Evolutionary conservation across 2,888 invertebrate genomes (phyloP).

Genomic region (Auanema sp.): DNA sequence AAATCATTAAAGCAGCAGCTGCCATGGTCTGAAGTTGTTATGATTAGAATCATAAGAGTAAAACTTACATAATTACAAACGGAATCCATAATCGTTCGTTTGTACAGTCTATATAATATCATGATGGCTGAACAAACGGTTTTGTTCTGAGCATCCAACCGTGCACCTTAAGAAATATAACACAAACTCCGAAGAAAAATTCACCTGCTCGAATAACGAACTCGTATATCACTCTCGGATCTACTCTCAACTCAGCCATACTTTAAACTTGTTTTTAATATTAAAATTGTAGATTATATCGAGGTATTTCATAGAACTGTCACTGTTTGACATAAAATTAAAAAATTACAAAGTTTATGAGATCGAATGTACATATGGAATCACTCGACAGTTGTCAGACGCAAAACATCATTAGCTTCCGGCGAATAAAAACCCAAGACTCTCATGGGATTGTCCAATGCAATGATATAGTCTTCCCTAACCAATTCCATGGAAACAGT

Average conservation of each 20-base stretch:
- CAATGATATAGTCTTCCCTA: conserved; percentile 30
- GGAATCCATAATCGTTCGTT: conserved; percentile 14
- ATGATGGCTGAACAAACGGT: conserved; percentile 23
- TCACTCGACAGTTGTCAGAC: conserved; percentile 12
- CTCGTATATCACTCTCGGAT: conserved; percentile 4
- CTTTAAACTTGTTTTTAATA: no score
- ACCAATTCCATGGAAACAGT: conserved; percentile 24
- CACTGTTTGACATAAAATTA: not conserved
- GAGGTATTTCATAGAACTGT: no score
- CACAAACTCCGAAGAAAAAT: not conserved
- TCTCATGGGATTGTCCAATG: conserved; percentile 38
- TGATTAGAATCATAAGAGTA: conserved; percentile 4
- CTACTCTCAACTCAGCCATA: no score
- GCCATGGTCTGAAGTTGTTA: conserved; percentile 20
- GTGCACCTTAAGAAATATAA: conserved; percentile 18
- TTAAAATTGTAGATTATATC: no score
- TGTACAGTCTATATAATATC: conserved; percentile 21
- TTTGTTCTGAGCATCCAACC: conserved; percentile 23
- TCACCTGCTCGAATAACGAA: conserved; percentile 2
- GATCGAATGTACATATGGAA: not conserved
- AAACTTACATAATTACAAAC: conserved; percentile 28
- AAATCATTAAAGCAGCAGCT: conserved; percentile 14
- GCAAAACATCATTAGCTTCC: conserved; percentile 32
- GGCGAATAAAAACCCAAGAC: conserved; percentile 39
- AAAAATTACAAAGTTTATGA: not conserved